A percentile compares a stretch with the other conserved stretches of the same genome.
Conservation (phyloP, 2,797 vertebrate species). For the Taeniopygia guttata region DNA sequence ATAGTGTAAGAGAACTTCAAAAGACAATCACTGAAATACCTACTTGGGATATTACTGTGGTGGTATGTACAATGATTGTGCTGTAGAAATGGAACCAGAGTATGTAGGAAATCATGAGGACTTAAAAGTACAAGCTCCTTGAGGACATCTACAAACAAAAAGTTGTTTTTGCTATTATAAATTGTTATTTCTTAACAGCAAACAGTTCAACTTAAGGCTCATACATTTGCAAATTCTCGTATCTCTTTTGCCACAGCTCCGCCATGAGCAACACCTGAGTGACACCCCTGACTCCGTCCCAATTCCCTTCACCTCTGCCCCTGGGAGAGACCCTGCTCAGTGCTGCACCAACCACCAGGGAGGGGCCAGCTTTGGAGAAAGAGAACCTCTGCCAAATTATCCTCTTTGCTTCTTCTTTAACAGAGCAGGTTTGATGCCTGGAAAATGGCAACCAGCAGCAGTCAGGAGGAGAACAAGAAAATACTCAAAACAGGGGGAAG, state of each 20-base stretch:
- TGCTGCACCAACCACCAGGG: background rate
- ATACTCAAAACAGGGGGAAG: background rate
- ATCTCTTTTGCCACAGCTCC: background rate
- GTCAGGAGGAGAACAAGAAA: background rate
- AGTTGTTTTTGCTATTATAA: slow-evolving; percentile 64
- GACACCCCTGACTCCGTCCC: background rate
- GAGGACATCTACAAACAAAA: slow-evolving; percentile 88
- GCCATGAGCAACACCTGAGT: background rate
- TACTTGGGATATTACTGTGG: slow-evolving; percentile 99
- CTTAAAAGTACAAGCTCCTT: slow-evolving; percentile 97
- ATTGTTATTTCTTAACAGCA: slow-evolving; percentile 45
- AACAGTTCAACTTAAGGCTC: slow-evolving; percentile 53
- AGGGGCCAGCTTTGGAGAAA: background rate
- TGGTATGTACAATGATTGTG: slow-evolving; percentile 99
- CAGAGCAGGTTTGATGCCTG: slow-evolving; percentile 3
- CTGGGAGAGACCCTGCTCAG: background rate
- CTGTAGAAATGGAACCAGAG: slow-evolving; percentile 96
- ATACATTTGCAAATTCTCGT: slow-evolving; percentile 22
- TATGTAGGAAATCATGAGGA: slow-evolving; percentile 98
- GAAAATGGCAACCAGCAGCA: slow-evolving; percentile 45
- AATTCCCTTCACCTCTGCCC: slow-evolving; percentile 29
- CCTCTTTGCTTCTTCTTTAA: slow-evolving; percentile 40
- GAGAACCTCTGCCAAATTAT: slow-evolving; percentile 33
- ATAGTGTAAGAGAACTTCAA: slow-evolving; percentile 57
- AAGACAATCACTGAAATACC: slow-evolving; percentile 72